Percentiles rank a stretch among this genome's conserved stretches.
Conservation (phyloP, 2,888 invertebrate species). For the Apamea anceps region DNA sequence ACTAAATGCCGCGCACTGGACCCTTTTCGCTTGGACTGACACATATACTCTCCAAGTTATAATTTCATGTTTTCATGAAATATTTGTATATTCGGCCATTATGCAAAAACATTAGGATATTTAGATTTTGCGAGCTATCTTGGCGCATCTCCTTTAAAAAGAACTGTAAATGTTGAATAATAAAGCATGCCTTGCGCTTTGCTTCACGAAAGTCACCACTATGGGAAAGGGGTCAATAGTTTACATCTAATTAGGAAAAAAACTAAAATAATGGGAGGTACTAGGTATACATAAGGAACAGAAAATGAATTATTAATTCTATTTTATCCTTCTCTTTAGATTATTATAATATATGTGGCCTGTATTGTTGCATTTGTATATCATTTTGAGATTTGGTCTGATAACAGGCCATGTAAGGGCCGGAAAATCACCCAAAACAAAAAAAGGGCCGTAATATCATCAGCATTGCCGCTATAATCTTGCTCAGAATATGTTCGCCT, state of each 20-base stretch:
- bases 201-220: neutral
- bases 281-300: too few species aligned
- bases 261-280: neutral
- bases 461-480: constrained; percentile 3
- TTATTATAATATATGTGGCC: neutral
- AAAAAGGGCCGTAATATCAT: too few species aligned
- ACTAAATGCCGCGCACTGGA: too few species aligned
- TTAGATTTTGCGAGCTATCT: neutral
- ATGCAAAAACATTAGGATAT: neutral
- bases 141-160: neutral
- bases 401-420: neutral
- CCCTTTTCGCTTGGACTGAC: too few species aligned
- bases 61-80: neutral
- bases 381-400: neutral
- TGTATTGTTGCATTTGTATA: neutral
- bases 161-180: neutral
- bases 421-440: too few species aligned
- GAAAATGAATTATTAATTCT: neutral
- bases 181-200: neutral
- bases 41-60: too few species aligned
- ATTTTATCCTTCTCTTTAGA: neutral
- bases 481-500: neutral
- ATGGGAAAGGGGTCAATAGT: neutral
- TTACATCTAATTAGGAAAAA: neutral
- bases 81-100: neutral